Percentiles rank a stretch among this genome's conserved stretches.
Evolutionary conservation across 2,888 invertebrate species (phyloP).

Genomic region (Anagyrus pseudococci): DNA sequence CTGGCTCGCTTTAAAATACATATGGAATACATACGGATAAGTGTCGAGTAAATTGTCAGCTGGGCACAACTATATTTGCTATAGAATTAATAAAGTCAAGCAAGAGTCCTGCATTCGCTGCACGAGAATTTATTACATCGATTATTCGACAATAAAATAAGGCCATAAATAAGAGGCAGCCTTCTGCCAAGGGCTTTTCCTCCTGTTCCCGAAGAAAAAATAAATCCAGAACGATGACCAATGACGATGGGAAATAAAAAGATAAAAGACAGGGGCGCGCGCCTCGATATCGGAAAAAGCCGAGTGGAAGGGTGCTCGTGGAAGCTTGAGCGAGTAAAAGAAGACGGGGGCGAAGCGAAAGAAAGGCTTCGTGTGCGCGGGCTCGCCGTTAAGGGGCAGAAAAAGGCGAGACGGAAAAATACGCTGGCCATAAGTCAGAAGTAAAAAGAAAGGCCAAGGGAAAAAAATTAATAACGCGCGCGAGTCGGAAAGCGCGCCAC

Average conservation of each 20-base stretch:
- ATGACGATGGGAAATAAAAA: slow-evolving; percentile 34
- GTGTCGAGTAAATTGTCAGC: too few species aligned
- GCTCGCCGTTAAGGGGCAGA: too few species aligned
- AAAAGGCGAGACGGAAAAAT: slow-evolving; percentile 17
- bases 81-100: too few species aligned
- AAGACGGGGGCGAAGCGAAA: background rate
- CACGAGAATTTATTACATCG: too few species aligned
- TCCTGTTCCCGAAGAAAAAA: slow-evolving; percentile 14
- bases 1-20: too few species aligned
- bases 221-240: slow-evolving; percentile 33
- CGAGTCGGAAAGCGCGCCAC: slow-evolving; percentile 1
- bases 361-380: too few species aligned
- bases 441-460: slow-evolving; percentile 8
- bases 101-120: too few species aligned
- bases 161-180: slow-evolving; percentile 16
- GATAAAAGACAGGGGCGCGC: slow-evolving; percentile 26
- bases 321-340: too few species aligned
- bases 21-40: too few species aligned
- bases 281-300: slow-evolving; percentile 30
- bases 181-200: background rate
- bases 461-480: slow-evolving; percentile 35
- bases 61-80: too few species aligned
- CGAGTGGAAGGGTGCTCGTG: too few species aligned
- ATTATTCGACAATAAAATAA: slow-evolving; percentile 34
- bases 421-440: slow-evolving; percentile 30